Base-by-base conservation (phyloP, 2,113 vertebrate genomes). In the Alosa alosa region DNA sequence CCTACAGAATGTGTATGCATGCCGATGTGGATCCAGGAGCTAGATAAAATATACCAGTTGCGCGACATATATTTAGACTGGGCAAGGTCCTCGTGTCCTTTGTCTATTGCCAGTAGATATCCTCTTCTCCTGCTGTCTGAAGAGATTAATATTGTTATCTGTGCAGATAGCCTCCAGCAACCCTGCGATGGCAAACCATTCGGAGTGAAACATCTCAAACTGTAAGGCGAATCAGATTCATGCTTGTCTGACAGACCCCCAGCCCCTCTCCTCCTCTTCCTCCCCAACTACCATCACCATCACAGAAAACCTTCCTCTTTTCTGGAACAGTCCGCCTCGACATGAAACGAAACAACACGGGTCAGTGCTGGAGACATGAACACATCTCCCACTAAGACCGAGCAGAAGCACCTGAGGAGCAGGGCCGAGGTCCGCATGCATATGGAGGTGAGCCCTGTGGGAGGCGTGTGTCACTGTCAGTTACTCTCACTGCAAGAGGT, bases 61-160 rank as follows among this genome's bases (percentile, higher is more conserved):
- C 72, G 13, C 10, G 47, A 60, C 85, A 81, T 89, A 86, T 88
- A 85, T 86, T 84, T 83, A 87, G 83, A 10, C 57, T 39, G 47
- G 47, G 55, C 85, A 90, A 91, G 90, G 90, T 90, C 89, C 84
- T 45, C 3, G 18, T 72, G 89, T 87, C 89, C 89, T 91, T 82
- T 88, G 84, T 82, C 82, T 89, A 84, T 87, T 72, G 86, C 89
- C 87, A 87, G 86, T 47, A 84, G 88, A 90, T 87, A 87, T 88
- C 87, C 89, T 64, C n/a, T 72, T 60, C 78, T 88, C 87, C 86
- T 83, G 85, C 88, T 89, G 89, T 90, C 88, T 86, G 89, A 88
- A 81, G 87, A 90, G 85, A 90, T 90, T 91, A 90, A 89, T 89
- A 88, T 81, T 86, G 85, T 89, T 89, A 88, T 86, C 84, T 86